These are phyloP conservation scores for Noctuana brunneofusca DNA, from an alignment of 2,888 invertebrate species.

Conservation along the genomic window DNA sequence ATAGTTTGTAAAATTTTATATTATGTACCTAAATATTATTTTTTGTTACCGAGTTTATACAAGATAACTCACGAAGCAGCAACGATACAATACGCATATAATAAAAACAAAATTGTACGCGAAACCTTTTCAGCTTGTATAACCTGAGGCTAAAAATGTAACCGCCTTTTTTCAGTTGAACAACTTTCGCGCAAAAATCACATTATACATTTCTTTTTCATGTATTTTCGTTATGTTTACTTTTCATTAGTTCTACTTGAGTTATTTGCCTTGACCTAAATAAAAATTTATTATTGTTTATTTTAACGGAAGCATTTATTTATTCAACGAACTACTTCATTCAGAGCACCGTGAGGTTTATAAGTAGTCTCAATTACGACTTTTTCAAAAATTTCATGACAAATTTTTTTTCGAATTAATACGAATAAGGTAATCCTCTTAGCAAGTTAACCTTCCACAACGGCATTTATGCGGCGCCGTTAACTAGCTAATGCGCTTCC, in stretches of 20 bases:
- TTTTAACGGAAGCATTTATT: not conserved
- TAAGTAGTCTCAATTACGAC: no score
- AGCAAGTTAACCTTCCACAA: slow-evolving; percentile 19
- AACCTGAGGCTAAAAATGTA: slow-evolving; percentile 39
- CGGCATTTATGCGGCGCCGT: slow-evolving; percentile 22
- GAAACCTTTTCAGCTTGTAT: slow-evolving; percentile 42
- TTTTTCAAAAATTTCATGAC: not conserved
- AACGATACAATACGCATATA: slow-evolving; percentile 30
- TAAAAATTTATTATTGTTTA: not conserved
- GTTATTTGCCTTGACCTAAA: slow-evolving; percentile 10
- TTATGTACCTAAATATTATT: no score
- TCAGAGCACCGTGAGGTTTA: no score
- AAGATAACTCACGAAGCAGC: slow-evolving; percentile 1
- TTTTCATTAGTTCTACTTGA: slow-evolving; percentile 42
- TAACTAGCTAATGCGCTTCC: slow-evolving; percentile 31
- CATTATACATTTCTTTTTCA: slow-evolving; percentile 38
- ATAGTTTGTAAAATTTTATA: no score
- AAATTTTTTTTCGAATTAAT: not conserved
- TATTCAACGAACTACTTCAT: no score
- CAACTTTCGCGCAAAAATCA: slow-evolving; percentile 39
- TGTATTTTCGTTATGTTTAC: slow-evolving; percentile 42
- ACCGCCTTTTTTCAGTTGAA: slow-evolving; percentile 35
- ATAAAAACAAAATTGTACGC: slow-evolving; percentile 24
- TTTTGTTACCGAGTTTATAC: no score
- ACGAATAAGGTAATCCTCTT: slow-evolving; percentile 28